Conservation (phyloP, 1,140 invertebrate species). For the Formica selysi region DNA sequence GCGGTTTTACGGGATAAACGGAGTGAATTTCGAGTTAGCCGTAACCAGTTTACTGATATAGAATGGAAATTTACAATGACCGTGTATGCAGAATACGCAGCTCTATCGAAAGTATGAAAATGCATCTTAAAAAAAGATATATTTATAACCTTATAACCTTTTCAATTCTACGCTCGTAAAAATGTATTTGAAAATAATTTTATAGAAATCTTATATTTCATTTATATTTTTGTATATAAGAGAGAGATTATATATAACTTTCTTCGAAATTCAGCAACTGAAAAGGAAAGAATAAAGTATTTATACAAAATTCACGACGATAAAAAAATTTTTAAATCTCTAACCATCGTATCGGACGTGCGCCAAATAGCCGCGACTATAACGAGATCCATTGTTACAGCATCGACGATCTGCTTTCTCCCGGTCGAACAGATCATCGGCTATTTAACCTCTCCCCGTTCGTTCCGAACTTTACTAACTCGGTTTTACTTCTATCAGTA, state of each 20-base stretch:
- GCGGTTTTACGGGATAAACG: slow-evolving; percentile 6
- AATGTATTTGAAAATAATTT: not conserved
- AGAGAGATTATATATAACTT: too few species aligned
- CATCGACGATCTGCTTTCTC: slow-evolving; percentile 30
- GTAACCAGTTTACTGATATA: not conserved
- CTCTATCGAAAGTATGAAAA: not conserved
- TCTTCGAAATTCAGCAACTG: not conserved
- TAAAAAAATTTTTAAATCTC: not conserved
- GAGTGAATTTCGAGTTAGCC: not conserved
- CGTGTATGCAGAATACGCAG: not conserved
- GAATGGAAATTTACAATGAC: not conserved
- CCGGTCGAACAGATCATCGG: slow-evolving; percentile 9
- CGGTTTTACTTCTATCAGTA: not conserved
- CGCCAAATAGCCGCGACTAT: not conserved
- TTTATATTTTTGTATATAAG: not conserved
- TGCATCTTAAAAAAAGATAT: too few species aligned
- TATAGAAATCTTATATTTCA: not conserved
- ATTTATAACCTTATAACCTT: not conserved
- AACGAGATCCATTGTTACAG: slow-evolving; percentile 21
- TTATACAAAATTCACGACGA: not conserved
- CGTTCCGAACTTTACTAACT: not conserved
- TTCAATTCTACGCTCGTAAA: not conserved
- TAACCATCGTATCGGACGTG: not conserved
- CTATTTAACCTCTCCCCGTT: slow-evolving; percentile 34
- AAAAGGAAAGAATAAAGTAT: not conserved